A percentile compares a stretch with the other conserved stretches of the same genome.
phyloP scores from a whole-genome alignment of 2,888 invertebrate species.

The Callosobruchus maculatus region DNA sequence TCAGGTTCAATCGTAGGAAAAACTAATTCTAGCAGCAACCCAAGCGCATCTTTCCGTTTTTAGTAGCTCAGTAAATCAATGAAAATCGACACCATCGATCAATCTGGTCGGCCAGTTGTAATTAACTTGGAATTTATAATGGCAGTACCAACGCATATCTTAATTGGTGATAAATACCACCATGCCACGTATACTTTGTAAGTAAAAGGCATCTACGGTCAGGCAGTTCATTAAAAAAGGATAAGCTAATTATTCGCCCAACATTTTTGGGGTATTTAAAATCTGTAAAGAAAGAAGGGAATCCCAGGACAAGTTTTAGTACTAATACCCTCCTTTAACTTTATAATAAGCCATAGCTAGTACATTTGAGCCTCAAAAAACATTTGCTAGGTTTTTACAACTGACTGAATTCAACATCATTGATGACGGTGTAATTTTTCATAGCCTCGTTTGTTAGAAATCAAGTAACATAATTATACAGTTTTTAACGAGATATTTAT shows the following conservation, averaged over 20 bases:
- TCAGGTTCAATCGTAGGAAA: background rate
- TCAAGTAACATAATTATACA: too few relatives aligned
- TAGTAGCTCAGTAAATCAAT: background rate
- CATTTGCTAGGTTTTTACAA: too few relatives aligned
- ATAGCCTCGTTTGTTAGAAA: too few relatives aligned
- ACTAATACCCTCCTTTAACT: too few relatives aligned
- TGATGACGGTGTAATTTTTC: too few relatives aligned
- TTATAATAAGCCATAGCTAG: too few relatives aligned
- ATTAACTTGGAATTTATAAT: background rate
- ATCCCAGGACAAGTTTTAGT: too few relatives aligned
- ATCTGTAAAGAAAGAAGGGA: too few relatives aligned
- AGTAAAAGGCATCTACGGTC: background rate
- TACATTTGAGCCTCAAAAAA: too few relatives aligned
- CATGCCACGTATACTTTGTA: background rate
- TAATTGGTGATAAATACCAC: background rate
- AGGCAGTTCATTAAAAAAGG: background rate
- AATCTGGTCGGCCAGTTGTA: background rate
- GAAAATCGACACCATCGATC: background rate
- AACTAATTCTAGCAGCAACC: background rate
- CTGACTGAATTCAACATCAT: too few relatives aligned
- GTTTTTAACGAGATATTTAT: too few relatives aligned
- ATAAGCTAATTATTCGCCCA: background rate
- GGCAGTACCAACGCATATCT: background rate
- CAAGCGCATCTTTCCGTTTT: background rate
- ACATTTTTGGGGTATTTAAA: too few relatives aligned